These are phyloP conservation scores for Rhorus exstirpatorius DNA, from an alignment of 2,888 invertebrate genomes.

Conservation along the genomic window DNA sequence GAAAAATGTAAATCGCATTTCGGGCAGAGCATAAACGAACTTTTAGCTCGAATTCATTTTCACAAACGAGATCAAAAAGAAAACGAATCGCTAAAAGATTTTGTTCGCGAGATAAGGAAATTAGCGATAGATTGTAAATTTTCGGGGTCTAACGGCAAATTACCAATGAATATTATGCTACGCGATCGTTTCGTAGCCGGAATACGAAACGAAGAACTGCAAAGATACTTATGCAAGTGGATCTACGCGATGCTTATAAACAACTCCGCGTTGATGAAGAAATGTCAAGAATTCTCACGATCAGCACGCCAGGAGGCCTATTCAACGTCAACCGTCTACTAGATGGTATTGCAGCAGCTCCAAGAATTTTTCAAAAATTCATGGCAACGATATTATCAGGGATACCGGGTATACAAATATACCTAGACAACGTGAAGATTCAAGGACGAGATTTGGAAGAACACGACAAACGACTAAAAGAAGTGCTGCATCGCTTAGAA, in stretches of 20 bases:
- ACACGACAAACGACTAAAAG: constrained; percentile 29
- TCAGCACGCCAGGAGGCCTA: constrained; percentile 60
- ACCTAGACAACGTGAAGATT: constrained; percentile 44
- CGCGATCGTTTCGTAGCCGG: constrained; percentile 65
- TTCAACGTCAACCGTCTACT: too few species aligned
- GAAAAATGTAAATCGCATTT: constrained; percentile 58
- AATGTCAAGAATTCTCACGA: constrained; percentile 65
- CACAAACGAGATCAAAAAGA: constrained; percentile 55
- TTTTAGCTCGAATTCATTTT: constrained; percentile 49
- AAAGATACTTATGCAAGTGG: constrained; percentile 69
- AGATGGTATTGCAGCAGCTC: neutral
- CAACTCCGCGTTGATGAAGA: constrained; percentile 70
- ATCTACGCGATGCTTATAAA: constrained; percentile 69
- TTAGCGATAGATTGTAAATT: constrained; percentile 62
- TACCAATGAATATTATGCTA: constrained; percentile 56
- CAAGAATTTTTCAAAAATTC: neutral
- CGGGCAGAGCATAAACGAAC: constrained; percentile 45
- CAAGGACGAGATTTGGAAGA: constrained; percentile 24
- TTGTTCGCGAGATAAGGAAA: constrained; percentile 53
- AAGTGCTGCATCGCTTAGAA: constrained; percentile 23
- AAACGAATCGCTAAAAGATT: constrained; percentile 51
- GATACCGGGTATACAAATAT: constrained; percentile 29
- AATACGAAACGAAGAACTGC: constrained; percentile 58
- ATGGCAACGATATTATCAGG: constrained; percentile 6
- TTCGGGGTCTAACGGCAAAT: constrained; percentile 21